Evolutionary conservation across 2,797 vertebrate species (phyloP).

Genomic region (Morus bassanus): DNA sequence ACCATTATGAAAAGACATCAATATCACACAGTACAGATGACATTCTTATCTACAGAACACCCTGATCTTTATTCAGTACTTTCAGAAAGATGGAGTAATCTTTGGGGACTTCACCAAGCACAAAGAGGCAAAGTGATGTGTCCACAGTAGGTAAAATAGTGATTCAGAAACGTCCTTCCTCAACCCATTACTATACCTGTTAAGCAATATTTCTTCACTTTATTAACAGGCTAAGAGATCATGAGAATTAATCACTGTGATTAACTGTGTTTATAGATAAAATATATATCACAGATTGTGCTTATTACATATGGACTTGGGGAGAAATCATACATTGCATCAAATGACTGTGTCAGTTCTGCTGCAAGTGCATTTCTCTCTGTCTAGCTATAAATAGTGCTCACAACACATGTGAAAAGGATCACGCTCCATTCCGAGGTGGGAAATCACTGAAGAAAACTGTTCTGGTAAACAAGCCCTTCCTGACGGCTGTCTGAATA

Average conservation of each 20-base stretch:
- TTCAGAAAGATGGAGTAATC: background rate
- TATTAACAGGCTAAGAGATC: background rate
- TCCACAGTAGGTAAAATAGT: background rate
- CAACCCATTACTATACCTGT: background rate
- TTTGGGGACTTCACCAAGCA: background rate
- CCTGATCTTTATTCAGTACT: background rate
- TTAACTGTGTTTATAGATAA: background rate
- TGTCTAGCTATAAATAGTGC: slow-evolving; percentile 33
- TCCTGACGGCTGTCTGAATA: slow-evolving; percentile 9
- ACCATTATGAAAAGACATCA: background rate
- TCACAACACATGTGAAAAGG: slow-evolving; percentile 25
- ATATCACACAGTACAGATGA: background rate
- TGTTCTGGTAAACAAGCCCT: slow-evolving; percentile 48
- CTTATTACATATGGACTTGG: background rate
- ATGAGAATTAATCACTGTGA: background rate
- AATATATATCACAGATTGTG: background rate
- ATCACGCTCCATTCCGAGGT: background rate
- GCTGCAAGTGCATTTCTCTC: background rate
- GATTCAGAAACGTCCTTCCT: background rate
- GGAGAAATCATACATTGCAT: background rate
- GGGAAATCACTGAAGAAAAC: slow-evolving; percentile 5
- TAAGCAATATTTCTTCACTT: background rate
- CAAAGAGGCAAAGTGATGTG: background rate
- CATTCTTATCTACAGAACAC: background rate
- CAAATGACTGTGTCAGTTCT: background rate